Conservation (phyloP, 2,113 vertebrate genomes). For the Cebidichthys violaceus region DNA sequence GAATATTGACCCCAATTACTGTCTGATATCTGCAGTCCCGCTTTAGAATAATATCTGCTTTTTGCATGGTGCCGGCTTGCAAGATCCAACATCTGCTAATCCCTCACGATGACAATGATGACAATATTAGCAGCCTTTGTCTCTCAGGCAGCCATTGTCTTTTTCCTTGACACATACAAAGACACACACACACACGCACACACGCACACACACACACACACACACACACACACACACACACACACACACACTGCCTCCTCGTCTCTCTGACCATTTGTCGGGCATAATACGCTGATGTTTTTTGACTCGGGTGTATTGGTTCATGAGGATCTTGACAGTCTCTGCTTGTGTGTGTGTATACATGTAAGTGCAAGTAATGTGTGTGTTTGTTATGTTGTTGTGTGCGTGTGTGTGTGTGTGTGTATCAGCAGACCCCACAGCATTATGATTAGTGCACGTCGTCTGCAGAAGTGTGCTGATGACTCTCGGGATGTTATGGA, state of each 20-base stretch:
- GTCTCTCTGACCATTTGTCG: constrained; percentile 26
- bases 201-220: not conserved
- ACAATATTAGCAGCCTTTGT: constrained; percentile 20
- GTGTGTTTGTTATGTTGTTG: not conserved
- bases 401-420: constrained; percentile 17
- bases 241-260: constrained; percentile 16
- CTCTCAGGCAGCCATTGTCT: constrained; percentile 21
- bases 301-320: constrained; percentile 21
- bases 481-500: constrained; percentile 23
- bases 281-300: constrained; percentile 46
- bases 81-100: not conserved
- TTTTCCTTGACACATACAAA: not conserved
- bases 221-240: not conserved
- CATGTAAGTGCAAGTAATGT: not conserved
- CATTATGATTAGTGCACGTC: constrained; percentile 24
- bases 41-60: not conserved
- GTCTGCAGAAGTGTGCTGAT: constrained; percentile 38
- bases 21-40: not conserved
- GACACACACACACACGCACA: constrained; percentile 9
- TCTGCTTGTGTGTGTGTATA: not conserved
- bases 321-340: constrained; percentile 19
- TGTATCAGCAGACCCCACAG: constrained; percentile 1
- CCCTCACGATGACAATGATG: constrained; percentile 1
- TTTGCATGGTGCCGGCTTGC: not conserved
- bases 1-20: not conserved